phyloP scores from a whole-genome alignment of 2,113 vertebrate species.

The Myrmecophaga tridactyla region DNA sequence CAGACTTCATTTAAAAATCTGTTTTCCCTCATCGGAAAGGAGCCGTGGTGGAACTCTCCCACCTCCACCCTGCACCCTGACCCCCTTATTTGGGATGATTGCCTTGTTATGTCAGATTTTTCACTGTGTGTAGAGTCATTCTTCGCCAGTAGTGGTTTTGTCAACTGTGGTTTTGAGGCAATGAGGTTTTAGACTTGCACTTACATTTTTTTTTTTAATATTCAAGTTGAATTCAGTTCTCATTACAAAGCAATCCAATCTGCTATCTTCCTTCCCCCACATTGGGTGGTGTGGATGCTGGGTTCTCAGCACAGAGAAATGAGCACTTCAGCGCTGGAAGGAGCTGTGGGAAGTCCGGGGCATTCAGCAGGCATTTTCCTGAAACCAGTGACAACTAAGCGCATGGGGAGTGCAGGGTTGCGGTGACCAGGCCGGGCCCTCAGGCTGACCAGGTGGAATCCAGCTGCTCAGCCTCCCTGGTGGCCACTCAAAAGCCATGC shows the following conservation, averaged over 20 bases:
- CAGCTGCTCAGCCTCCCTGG: background rate
- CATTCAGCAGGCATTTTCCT: background rate
- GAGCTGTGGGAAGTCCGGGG: constrained; percentile 17
- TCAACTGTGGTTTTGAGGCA: constrained; percentile 35
- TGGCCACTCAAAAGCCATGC: background rate
- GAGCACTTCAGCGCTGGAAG: background rate
- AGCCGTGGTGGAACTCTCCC: background rate
- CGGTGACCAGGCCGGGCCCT: rapidly evolving
- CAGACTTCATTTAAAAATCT: constrained; percentile 21
- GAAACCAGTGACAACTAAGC: background rate
- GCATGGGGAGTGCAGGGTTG: rapidly evolving
- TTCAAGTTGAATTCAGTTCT: background rate
- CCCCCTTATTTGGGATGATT: background rate
- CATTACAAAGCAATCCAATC: background rate
- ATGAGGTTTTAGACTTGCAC: background rate
- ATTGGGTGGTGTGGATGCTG: background rate
- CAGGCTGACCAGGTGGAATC: background rate
- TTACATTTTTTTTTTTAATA: background rate
- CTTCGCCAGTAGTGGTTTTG: background rate
- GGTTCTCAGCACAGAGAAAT: background rate
- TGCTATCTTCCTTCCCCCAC: background rate
- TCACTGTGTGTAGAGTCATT: background rate
- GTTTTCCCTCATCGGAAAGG: constrained; percentile 14
- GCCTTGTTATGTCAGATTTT: background rate
- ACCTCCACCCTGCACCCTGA: background rate